Evolutionary conservation across 2,797 vertebrate species (phyloP), one percentile per base, ranked within the genome.

Genomic region (Simalia tracyae): DNA sequence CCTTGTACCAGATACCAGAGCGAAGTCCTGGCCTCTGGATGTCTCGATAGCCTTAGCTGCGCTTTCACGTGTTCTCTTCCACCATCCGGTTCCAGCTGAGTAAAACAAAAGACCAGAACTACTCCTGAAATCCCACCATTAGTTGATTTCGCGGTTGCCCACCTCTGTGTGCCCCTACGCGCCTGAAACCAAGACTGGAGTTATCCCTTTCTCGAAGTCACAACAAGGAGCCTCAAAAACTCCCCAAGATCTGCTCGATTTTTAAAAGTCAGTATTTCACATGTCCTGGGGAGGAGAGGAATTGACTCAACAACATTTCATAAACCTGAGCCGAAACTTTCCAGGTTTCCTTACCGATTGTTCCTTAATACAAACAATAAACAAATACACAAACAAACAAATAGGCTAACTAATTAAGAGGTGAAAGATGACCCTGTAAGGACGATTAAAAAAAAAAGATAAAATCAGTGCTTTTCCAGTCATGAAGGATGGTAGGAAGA

Each of bases 401-500:
- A 15, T 14, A 63, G 8, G 11, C 22, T 61, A 56, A 46, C 19
- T 81, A 46, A 46, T 46, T 46, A 46, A 81, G 42, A 22, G 22
- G 72, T 42, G 72, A 81, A 46, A 81, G 19, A 81, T 81, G 76
- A 46, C 76, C 72, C 31, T 19, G 0, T 22, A 76, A 76, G 72
- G 36, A 76, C 17, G 17, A 19, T 76, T 3, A 4, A 22, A 46
- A 12, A 46, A 72, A 7, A 61, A 50, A 24, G 11, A 28, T 22
- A n/a, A 66, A 11, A n/a, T 24, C 5, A 8, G 12, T 2, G 1
- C 2, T 60, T 19, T 28, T 5, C 12, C 28, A 5, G 0, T 0
- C 50, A 11, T 7, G 36, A 64, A 57, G 31, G 6, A 15, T 4
- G 3, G 3, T 12, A 7, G 26, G 19, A 86, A 59, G 19, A 50